A percentile compares a stretch with the other conserved stretches of the same genome.
Conservation (phyloP, 1,140 invertebrate genomes). For the Araneus ventricosus region DNA sequence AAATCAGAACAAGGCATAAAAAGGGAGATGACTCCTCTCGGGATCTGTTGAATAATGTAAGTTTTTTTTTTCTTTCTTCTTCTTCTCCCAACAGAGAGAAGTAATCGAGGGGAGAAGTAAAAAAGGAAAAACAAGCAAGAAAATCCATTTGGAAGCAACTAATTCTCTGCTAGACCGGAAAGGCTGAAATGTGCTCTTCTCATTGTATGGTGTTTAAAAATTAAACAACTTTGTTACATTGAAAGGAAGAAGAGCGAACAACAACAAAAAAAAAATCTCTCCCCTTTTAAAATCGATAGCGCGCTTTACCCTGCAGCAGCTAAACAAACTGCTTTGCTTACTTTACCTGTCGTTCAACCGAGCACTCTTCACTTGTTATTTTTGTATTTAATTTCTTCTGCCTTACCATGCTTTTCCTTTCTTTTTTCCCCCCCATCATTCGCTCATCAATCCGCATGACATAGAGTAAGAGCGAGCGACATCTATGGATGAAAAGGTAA, state of each 20-base stretch:
- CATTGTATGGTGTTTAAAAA: conserved; percentile 37
- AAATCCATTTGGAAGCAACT: not conserved
- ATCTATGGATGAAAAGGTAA: conserved; percentile 2
- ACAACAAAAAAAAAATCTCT: not conserved
- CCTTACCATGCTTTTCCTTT: not conserved
- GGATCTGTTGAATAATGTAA: conserved; percentile 9
- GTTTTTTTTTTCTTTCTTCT: not conserved
- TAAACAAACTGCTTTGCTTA: conserved; percentile 45
- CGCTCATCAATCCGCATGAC: conserved; percentile 61
- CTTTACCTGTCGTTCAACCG: conserved; percentile 36
- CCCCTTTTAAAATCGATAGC: conserved; percentile 24
- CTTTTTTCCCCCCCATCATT: not conserved
- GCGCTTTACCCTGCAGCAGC: conserved; percentile 14
- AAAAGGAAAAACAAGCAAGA: not conserved
- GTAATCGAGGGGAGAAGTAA: not conserved
- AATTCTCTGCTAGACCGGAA: conserved; percentile 2
- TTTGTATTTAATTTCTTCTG: not conserved
- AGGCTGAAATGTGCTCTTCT: not conserved
- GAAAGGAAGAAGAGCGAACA: not conserved
- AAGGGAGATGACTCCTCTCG: not conserved
- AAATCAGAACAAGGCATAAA: conserved; percentile 14
- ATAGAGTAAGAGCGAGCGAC: not conserved
- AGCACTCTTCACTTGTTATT: conserved; percentile 23
- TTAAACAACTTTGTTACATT: conserved; percentile 40
- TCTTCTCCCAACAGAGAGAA: not conserved